Evolutionary conservation across 1,140 invertebrate genomes (phyloP).

Genomic region (Bradysia coprophila): DNA sequence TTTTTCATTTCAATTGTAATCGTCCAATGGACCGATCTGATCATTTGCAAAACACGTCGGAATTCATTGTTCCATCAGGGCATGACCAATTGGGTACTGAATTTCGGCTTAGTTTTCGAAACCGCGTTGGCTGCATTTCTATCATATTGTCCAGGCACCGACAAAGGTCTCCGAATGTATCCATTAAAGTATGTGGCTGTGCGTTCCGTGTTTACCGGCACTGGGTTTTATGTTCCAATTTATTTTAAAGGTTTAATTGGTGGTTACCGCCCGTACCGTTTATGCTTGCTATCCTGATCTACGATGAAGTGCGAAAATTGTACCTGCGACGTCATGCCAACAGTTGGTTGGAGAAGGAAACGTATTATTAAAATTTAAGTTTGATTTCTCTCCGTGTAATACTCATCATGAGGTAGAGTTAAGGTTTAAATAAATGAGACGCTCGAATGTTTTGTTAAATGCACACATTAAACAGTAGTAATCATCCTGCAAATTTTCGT

Average conservation of each 20-base stretch:
- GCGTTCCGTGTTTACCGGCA: not conserved
- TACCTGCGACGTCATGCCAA: slow-evolving; percentile 91
- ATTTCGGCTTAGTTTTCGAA: slow-evolving; percentile 89
- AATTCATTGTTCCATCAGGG: slow-evolving; percentile 94
- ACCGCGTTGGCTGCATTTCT: slow-evolving; percentile 84
- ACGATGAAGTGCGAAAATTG: slow-evolving; percentile 92
- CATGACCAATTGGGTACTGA: slow-evolving; percentile 93
- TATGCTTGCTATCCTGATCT: slow-evolving; percentile 92
- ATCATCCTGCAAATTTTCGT: too few species aligned
- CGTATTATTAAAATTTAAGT: slow-evolving; percentile 70
- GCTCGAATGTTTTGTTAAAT: not conserved
- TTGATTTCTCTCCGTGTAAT: not conserved
- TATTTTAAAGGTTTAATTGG: slow-evolving; percentile 93
- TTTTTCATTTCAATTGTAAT: slow-evolving; percentile 98
- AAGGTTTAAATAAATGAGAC: not conserved
- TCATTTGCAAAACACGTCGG: slow-evolving; percentile 93
- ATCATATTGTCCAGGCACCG: slow-evolving; percentile 91
- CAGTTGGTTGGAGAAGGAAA: slow-evolving; percentile 96
- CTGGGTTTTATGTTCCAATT: too few species aligned
- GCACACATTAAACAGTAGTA: too few species aligned
- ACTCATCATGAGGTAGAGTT: not conserved
- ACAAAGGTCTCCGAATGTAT: slow-evolving; percentile 90
- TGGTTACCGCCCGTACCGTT: slow-evolving; percentile 96
- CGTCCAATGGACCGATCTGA: slow-evolving; percentile 97
- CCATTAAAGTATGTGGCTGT: slow-evolving; percentile 69